A percentile compares a stretch with the other conserved stretches of the same genome.
Evolutionary conservation across 2,888 invertebrate genomes (phyloP).

Genomic region (Anthrax anthrax): DNA sequence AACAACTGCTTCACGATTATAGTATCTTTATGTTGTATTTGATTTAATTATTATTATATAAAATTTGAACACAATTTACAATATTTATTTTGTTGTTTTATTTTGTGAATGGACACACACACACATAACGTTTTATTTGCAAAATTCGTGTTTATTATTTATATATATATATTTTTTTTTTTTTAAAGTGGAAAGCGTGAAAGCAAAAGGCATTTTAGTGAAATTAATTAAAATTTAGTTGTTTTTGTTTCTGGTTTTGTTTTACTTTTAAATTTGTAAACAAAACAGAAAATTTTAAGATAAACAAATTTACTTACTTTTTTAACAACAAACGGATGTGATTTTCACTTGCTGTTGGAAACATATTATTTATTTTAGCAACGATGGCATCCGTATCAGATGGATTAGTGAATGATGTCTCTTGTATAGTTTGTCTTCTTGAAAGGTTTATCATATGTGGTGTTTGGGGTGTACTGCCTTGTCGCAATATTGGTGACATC

Average conservation of each 20-base stretch:
- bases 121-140: no score
- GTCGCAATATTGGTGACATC: slow-evolving; percentile 29
- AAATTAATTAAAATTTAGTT: slow-evolving; percentile 1
- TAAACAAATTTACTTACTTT: slow-evolving; percentile 51
- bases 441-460: slow-evolving; percentile 23
- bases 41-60: no score
- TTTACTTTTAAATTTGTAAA: no score
- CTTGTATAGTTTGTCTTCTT: slow-evolving; percentile 35
- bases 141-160: no score
- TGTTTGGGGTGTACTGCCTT: slow-evolving; percentile 17
- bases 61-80: no score
- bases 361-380: slow-evolving; percentile 70
- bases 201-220: slow-evolving; percentile 9
- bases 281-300: not conserved
- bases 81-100: no score
- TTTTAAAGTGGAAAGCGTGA: slow-evolving; percentile 10
- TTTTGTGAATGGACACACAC: no score
- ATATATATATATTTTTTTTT: slow-evolving; percentile 1
- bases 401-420: slow-evolving; percentile 47
- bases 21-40: slow-evolving; percentile 51
- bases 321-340: slow-evolving; percentile 75
- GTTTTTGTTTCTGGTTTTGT: no score
- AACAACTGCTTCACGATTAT: slow-evolving; percentile 82
- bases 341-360: slow-evolving; percentile 79
- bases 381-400: slow-evolving; percentile 60